Percentiles rank a stretch among this genome's conserved stretches.
phyloP scores from a whole-genome alignment of 2,888 invertebrate genomes.

The Acleris holmiana region DNA sequence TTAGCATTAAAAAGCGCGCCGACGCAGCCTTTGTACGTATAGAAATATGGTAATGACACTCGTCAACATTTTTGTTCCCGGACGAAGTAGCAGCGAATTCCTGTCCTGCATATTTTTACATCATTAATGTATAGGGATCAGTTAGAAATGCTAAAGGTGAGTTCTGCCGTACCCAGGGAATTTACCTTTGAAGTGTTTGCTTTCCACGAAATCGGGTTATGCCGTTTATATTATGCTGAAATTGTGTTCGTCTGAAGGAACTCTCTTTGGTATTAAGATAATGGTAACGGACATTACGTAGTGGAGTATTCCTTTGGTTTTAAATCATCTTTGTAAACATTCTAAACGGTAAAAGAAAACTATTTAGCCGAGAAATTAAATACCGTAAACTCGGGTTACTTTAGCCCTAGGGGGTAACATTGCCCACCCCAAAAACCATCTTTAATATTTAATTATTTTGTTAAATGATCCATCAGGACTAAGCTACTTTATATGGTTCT shows the following conservation, averaged over 20 bases:
- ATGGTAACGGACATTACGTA: background rate
- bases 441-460: no score
- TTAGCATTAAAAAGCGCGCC: conserved; percentile 27
- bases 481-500: no score
- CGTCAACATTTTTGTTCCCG: conserved; percentile 36
- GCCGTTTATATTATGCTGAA: conserved; percentile 1
- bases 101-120: conserved; percentile 38
- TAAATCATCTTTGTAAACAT: no score
- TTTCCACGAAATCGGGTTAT: conserved; percentile 4
- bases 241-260: background rate
- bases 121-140: conserved; percentile 31
- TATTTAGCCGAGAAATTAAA: no score
- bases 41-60: conserved; percentile 35
- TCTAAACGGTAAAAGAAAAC: no score
- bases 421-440: no score
- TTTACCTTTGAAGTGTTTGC: conserved; percentile 23
- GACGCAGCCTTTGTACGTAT: conserved; percentile 32
- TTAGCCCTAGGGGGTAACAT: no score
- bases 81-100: conserved; percentile 25
- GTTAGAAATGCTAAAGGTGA: conserved; percentile 18
- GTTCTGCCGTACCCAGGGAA: conserved; percentile 5
- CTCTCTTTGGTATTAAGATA: background rate
- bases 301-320: no score
- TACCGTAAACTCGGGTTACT: no score
- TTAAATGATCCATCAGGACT: no score